These are phyloP conservation scores for Beris morrisii DNA, from an alignment of 2,888 invertebrate species.

Conservation along the genomic window DNA sequence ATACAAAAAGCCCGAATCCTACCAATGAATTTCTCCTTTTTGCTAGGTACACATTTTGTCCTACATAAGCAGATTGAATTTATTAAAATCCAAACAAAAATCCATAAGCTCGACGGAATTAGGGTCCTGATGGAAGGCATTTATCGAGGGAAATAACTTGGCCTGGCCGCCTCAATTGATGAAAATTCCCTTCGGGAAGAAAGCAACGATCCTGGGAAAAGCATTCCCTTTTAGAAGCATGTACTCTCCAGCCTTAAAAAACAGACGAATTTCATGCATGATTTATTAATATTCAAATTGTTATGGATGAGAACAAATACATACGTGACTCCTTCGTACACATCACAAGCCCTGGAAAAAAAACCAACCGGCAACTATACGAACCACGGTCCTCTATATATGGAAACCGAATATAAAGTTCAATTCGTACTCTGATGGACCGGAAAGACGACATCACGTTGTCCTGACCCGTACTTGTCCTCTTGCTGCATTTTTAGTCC, in stretches of 20 bases:
- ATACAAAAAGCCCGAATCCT: constrained; percentile 17
- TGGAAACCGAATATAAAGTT: too few species aligned
- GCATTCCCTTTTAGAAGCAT: not conserved
- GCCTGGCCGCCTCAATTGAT: constrained; percentile 10
- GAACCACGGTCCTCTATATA: too few species aligned
- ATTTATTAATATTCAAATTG: constrained; percentile 27
- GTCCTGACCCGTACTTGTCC: not conserved
- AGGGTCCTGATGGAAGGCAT: not conserved
- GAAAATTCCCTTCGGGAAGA: constrained; percentile 23
- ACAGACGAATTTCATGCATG: constrained; percentile 30
- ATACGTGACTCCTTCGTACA: not conserved
- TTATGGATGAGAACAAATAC: constrained; percentile 2
- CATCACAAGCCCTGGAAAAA: not conserved
- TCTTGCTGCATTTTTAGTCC: not conserved
- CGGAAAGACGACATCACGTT: not conserved
- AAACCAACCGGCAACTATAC: too few species aligned
- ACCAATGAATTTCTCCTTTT: constrained; percentile 11
- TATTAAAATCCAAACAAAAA: constrained; percentile 31
- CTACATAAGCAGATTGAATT: constrained; percentile 17
- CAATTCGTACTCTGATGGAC: not conserved
- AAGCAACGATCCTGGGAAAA: constrained; percentile 13
- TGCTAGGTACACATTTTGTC: not conserved
- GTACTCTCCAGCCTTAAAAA: constrained; percentile 4
- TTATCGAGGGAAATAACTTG: constrained; percentile 9
- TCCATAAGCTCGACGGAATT: constrained; percentile 15